phyloP scores from a whole-genome alignment of 2,797 vertebrate genomes.

The Takifugu ocellatus region DNA sequence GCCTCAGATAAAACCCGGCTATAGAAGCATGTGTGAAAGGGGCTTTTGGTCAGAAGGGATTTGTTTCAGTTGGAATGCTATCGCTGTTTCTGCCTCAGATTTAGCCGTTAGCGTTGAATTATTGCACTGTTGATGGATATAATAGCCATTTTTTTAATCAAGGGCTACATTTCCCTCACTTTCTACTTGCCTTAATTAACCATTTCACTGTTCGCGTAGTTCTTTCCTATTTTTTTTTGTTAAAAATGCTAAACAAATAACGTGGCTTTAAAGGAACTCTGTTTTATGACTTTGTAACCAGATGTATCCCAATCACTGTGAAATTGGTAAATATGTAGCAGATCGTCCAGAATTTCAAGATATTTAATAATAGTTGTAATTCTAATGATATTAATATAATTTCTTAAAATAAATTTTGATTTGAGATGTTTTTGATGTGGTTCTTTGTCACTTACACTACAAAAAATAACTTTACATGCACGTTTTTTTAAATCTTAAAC shows the following conservation, averaged over 20 bases:
- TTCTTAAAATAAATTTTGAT: constrained; percentile 57
- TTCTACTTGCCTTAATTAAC: constrained; percentile 37
- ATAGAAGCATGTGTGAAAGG: too few species aligned
- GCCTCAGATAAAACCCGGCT: too few species aligned
- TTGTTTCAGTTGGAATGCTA: neutral
- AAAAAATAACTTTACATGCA: too few species aligned
- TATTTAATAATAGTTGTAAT: constrained; percentile 35
- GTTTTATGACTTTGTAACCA: constrained; percentile 20
- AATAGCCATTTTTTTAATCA: neutral
- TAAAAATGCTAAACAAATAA: constrained; percentile 10
- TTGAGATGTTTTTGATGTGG: constrained; percentile 1
- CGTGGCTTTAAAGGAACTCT: constrained; percentile 5
- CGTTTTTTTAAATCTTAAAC: too few species aligned
- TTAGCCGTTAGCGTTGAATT: constrained; percentile 7
- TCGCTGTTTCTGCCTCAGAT: neutral
- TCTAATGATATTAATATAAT: constrained; percentile 50
- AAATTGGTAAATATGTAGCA: constrained; percentile 64
- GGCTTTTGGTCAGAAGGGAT: constrained; percentile 11
- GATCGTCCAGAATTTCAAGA: constrained; percentile 8
- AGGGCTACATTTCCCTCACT: neutral
- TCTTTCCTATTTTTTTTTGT: constrained; percentile 7
- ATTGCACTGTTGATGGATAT: constrained; percentile 23
- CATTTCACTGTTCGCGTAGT: neutral
- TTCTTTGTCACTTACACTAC: neutral
- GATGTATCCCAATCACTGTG: constrained; percentile 66